phyloP scores from a whole-genome alignment of 1,140 invertebrate genomes.

The Venustaconcha ellipsiformis region DNA sequence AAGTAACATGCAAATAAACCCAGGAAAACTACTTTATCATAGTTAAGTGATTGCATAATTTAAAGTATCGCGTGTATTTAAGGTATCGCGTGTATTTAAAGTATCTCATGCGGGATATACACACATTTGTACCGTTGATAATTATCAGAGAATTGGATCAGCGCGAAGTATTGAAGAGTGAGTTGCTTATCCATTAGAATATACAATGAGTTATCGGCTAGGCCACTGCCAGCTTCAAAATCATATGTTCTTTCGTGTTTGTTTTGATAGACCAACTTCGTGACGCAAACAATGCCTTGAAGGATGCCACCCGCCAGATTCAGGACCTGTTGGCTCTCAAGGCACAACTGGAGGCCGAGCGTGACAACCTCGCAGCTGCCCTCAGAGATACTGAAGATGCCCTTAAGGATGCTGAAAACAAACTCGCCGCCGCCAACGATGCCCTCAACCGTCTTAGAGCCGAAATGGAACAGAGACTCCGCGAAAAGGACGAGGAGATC shows the following conservation, averaged over 20 bases:
- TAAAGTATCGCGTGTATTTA: no score
- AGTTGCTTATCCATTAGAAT: no score
- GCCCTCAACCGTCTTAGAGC: conserved; percentile 63
- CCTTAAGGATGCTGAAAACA: conserved; percentile 64
- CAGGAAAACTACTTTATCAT: no score
- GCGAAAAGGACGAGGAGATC: conserved; percentile 70
- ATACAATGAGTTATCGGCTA: no score
- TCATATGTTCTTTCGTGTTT: not conserved
- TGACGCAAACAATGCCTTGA: conserved; percentile 63
- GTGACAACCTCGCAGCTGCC: conserved; percentile 64
- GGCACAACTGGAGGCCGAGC: conserved; percentile 63
- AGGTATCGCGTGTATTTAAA: no score
- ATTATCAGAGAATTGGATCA: no score
- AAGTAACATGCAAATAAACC: no score
- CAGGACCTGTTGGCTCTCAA: conserved; percentile 59
- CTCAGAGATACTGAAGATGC: conserved; percentile 67
- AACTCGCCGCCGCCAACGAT: conserved; percentile 64
- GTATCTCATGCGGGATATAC: no score
- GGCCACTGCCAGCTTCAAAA: no score
- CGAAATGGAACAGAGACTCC: conserved; percentile 68
- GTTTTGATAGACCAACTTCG: conserved; percentile 59
- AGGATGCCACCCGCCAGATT: conserved; percentile 65
- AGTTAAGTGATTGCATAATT: no score
- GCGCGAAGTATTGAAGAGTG: no score
- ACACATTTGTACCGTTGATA: no score